phyloP scores from a whole-genome alignment of 2,888 invertebrate genomes.

The Notodonta ziczac region DNA sequence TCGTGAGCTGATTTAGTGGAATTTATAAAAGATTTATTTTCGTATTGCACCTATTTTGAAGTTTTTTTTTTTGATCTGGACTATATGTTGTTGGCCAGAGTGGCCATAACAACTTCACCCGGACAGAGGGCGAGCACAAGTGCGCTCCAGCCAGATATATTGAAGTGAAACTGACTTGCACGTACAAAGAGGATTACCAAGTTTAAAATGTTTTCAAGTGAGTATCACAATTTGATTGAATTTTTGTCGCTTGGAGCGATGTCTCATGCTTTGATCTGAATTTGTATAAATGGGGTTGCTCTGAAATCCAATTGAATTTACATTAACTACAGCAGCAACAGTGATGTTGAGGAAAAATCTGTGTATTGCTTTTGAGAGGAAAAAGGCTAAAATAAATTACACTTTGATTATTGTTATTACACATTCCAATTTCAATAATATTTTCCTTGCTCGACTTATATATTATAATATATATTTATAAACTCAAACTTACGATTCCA shows the following conservation, averaged over 20 bases:
- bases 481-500: no score
- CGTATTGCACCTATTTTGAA: conserved; percentile 2
- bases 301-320: not conserved
- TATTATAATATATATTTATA: no score
- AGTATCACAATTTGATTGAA: not conserved
- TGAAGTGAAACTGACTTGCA: not conserved
- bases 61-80: no score
- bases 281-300: not conserved
- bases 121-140: no score
- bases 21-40: conserved; percentile 35
- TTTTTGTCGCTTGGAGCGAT: not conserved
- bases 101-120: no score
- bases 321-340: no score
- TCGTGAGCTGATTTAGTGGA: conserved; percentile 43
- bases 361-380: not conserved
- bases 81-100: no score
- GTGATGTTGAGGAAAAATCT: not conserved
- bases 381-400: no score
- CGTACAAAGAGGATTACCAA: not conserved
- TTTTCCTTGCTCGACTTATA: no score
- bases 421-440: no score
- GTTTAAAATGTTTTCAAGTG: not conserved
- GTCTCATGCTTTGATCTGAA: not conserved
- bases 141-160: no score
- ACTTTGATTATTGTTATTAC: no score